Evolutionary conservation across 1,140 invertebrate genomes (phyloP), one percentile per base, ranked within the genome.

Genomic region (Alviniconcha marisindica): DNA sequence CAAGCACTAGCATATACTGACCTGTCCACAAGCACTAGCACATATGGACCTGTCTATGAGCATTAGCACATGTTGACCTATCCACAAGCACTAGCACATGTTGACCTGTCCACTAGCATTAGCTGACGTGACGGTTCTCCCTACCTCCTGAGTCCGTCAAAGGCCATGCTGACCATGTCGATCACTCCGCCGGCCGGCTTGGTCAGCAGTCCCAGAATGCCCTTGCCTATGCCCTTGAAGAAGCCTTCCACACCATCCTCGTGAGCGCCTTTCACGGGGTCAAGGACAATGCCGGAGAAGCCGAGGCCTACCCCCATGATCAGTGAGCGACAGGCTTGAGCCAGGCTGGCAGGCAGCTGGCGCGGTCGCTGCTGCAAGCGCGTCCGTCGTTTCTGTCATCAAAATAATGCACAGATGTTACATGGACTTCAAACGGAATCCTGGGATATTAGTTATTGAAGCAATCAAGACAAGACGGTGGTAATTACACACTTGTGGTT

Each of bases 211-310:
- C 94, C 93, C 85, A 95, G 89, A 84, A 96, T 90, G 85, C 94
- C 94, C 93, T 96, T 94, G 77, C 95, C 95, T 88, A 96, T 89
- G 14, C 95, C 95, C 88, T 95, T 95, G 87, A 96, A 95, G 89
- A 96, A 96, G 79, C 95, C 95, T 91, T 95, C 95, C 15, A 95
- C 94, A 73, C 95, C 95, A 88, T 96, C 95, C 88, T 95, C 95
- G 84, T 95, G 94, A 71, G 94, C 94, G 88, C 94, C 96, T 90
- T 95, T 94, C 42, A 95, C 93, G 40, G 95, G 95, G 86, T 96
- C 95, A 2, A 96, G 94, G 18, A 96, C 94, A 38, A 96, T 93
- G 14, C 96, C 96, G 2, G 95, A 95, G 4, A 96, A 92, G 31
- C 96, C 96, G 1, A 96, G 90, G 31, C 95, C 94, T 0, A 96